phyloP scores from a whole-genome alignment of 2,888 invertebrate genomes.

The Copidosoma aretas region DNA sequence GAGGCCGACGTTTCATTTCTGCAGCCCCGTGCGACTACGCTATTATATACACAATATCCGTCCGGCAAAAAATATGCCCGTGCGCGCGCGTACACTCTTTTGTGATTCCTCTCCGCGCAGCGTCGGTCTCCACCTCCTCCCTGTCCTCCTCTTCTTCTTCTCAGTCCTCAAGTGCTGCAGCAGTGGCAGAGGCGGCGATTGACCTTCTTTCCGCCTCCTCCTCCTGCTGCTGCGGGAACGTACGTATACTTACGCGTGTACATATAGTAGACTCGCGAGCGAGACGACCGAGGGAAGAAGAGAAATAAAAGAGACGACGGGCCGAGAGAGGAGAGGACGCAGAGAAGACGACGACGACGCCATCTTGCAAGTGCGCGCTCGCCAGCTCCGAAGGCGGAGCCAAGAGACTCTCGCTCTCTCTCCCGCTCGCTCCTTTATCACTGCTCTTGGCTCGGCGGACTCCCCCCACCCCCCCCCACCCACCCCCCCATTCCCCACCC shows the following conservation, averaged over 20 bases:
- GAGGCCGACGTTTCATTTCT: slow-evolving; percentile 40
- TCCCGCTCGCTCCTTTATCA: slow-evolving; percentile 14
- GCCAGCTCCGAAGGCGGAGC: slow-evolving; percentile 61
- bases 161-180: slow-evolving; percentile 6
- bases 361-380: slow-evolving; percentile 62
- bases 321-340: background rate
- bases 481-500: slow-evolving; percentile 16
- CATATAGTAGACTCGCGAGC: no score
- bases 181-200: slow-evolving; percentile 14
- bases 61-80: slow-evolving; percentile 35
- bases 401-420: slow-evolving; percentile 44
- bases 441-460: slow-evolving; percentile 45
- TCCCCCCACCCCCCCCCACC: slow-evolving; percentile 39
- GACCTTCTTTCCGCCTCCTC: slow-evolving; percentile 35
- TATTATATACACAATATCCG: slow-evolving; percentile 22
- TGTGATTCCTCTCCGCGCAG: slow-evolving; percentile 3
- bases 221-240: background rate
- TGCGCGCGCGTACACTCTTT: slow-evolving; percentile 6
- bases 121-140: background rate
- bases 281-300: background rate
- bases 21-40: slow-evolving; percentile 45
- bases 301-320: slow-evolving; percentile 9
- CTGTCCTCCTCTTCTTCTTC: slow-evolving; percentile 14
- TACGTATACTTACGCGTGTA: background rate
- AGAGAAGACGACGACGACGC: slow-evolving; percentile 48